Evolutionary conservation across 2,888 invertebrate genomes (phyloP).

Genomic region (Xestia rhomboidea): DNA sequence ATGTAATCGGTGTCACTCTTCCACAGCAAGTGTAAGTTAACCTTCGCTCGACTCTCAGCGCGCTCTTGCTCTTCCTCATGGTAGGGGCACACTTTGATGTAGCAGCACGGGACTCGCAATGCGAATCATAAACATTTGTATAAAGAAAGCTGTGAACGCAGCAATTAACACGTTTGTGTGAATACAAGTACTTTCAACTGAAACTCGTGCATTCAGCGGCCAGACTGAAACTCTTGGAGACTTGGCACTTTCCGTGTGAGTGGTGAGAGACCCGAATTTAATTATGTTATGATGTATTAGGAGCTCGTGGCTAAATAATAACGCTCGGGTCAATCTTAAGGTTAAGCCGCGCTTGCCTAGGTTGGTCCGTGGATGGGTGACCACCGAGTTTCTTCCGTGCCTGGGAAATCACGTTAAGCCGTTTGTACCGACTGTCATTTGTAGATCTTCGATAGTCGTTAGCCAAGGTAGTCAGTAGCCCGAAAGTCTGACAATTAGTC

Average conservation of each 20-base stretch:
- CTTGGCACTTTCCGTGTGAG: slow-evolving; percentile 8
- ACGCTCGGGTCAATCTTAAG: too few relatives aligned
- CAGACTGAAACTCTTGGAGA: slow-evolving; percentile 49
- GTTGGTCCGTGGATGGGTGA: too few relatives aligned
- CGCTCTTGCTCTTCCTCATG: too few relatives aligned
- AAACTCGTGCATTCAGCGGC: slow-evolving; percentile 35
- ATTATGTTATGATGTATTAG: slow-evolving; percentile 26
- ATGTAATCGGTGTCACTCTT: not conserved
- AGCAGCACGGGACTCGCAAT: slow-evolving; percentile 75
- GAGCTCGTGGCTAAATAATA: too few relatives aligned
- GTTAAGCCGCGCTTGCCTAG: too few relatives aligned
- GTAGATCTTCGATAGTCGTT: too few relatives aligned
- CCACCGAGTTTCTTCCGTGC: too few relatives aligned
- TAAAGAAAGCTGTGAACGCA: slow-evolving; percentile 71
- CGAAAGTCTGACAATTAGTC: too few relatives aligned
- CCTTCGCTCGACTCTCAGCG: not conserved
- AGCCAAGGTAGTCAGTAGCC: too few relatives aligned
- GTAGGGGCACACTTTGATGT: slow-evolving; percentile 79
- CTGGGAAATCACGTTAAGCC: too few relatives aligned
- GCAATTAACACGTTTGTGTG: slow-evolving; percentile 73
- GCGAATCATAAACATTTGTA: slow-evolving; percentile 83
- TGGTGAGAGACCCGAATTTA: slow-evolving; percentile 24
- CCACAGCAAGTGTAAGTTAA: not conserved
- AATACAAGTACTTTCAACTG: slow-evolving; percentile 50
- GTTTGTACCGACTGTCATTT: too few relatives aligned